Evolutionary conservation across 2,113 vertebrate genomes (phyloP).

Genomic region (Labrus mixtus): DNA sequence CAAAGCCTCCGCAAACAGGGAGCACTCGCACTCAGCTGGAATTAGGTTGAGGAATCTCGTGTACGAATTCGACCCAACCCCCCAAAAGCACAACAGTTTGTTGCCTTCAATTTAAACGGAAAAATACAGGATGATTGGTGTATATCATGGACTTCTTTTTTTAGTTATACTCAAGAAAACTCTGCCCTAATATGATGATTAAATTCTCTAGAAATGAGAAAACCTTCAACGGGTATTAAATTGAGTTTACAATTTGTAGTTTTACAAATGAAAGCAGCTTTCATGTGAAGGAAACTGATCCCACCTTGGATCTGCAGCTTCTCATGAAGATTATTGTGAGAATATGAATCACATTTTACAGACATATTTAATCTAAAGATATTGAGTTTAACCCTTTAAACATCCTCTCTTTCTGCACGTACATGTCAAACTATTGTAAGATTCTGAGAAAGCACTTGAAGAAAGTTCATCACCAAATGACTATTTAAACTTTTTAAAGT

Average conservation of each 20-base stretch:
- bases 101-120: constrained; percentile 15
- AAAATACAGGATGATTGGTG: neutral
- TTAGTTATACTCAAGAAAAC: neutral
- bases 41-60: constrained; percentile 64
- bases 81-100: constrained; percentile 25
- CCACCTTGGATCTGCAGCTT: neutral
- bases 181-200: too few relatives aligned
- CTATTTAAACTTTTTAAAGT: neutral
- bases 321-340: neutral
- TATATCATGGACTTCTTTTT: neutral
- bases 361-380: neutral
- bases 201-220: too few relatives aligned
- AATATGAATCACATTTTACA: neutral
- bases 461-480: constrained; percentile 6
- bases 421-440: neutral
- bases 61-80: constrained; percentile 34
- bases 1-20: constrained; percentile 64
- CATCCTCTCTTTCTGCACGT: neutral
- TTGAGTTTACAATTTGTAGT: neutral
- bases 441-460: constrained; percentile 9
- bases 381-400: neutral
- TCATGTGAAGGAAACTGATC: neutral
- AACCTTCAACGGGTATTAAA: too few relatives aligned
- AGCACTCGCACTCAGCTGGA: constrained; percentile 57
- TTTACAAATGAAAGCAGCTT: neutral